phyloP scores from a whole-genome alignment of 2,113 vertebrate species.

The Onychorhynchus coronatus region DNA sequence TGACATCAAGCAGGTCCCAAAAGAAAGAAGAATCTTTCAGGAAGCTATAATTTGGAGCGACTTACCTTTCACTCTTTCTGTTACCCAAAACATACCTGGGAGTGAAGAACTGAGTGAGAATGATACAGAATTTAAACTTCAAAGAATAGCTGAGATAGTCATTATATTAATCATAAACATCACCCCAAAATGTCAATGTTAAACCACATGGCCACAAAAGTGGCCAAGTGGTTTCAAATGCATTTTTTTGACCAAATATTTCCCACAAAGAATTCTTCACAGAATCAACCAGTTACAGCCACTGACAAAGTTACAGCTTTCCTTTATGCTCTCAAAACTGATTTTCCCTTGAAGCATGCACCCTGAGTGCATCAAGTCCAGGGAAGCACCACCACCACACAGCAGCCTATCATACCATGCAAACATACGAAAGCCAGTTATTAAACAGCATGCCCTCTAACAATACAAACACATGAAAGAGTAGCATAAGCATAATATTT shows the following conservation, averaged over 20 bases:
- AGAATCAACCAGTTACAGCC: not conserved
- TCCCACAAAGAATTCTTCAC: not conserved
- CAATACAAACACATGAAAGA: not conserved
- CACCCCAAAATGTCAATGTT: rapidly evolving
- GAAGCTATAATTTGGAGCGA: not conserved
- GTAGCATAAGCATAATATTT: not conserved
- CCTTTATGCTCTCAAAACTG: not conserved
- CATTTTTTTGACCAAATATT: not conserved
- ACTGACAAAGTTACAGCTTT: not conserved
- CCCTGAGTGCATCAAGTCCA: not conserved
- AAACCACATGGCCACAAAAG: not conserved
- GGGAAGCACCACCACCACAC: not conserved
- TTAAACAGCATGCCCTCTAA: not conserved
- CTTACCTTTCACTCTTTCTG: not conserved
- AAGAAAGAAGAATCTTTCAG: not conserved
- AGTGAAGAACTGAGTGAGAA: not conserved
- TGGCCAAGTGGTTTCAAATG: not conserved
- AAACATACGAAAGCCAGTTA: not conserved
- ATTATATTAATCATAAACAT: not conserved
- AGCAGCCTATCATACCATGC: not conserved
- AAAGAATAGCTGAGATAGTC: not conserved
- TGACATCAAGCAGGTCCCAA: not conserved
- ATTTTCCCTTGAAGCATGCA: not conserved
- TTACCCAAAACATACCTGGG: not conserved
- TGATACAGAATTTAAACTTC: not conserved